Percentiles rank a stretch among this genome's conserved stretches.
Conservation (phyloP, 2,113 vertebrate species). For the Neodontobutis hainanensis region DNA sequence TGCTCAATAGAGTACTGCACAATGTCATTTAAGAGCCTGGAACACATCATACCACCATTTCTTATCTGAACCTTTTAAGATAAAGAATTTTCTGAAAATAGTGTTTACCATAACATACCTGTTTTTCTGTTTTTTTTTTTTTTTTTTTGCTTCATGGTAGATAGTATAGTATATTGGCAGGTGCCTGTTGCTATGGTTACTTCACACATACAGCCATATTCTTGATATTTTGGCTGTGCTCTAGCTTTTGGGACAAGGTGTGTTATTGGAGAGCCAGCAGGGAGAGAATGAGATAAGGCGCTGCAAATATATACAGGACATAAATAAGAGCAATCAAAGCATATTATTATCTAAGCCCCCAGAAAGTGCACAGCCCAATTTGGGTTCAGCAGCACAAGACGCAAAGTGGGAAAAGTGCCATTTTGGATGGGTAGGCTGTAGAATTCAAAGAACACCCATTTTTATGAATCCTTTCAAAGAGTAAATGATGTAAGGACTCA, state of each 20-base stretch:
- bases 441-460: slow-evolving; percentile 9
- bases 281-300: neutral
- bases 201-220: slow-evolving; percentile 26
- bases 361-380: slow-evolving; percentile 1
- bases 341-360: neutral
- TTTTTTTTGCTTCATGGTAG: neutral
- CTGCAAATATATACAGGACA: neutral
- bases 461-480: slow-evolving; percentile 7
- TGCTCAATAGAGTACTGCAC: no score
- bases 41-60: neutral
- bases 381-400: neutral
- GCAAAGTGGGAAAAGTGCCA: neutral
- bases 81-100: slow-evolving; percentile 1
- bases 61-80: no score
- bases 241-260: slow-evolving; percentile 17
- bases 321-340: slow-evolving; percentile 24
- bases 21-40: neutral
- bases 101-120: no score
- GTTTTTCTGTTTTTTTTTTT: neutral
- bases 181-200: slow-evolving; percentile 59
- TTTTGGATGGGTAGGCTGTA: slow-evolving; percentile 19
- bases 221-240: slow-evolving; percentile 25
- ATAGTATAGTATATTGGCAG: slow-evolving; percentile 27
- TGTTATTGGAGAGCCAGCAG: neutral
- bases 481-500: neutral